Base-by-base conservation (phyloP, 2,888 invertebrate species). In the Merodon equestris region DNA sequence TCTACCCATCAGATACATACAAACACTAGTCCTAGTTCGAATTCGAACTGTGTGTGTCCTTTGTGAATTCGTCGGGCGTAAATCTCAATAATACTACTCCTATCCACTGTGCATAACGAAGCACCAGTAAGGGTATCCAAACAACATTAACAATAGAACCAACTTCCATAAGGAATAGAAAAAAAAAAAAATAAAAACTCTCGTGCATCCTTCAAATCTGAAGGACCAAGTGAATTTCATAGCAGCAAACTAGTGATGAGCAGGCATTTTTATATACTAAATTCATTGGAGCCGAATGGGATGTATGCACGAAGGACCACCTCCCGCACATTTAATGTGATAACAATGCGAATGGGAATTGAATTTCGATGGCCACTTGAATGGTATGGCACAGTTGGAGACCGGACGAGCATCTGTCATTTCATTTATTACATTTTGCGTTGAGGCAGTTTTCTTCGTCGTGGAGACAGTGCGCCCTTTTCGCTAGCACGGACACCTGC, bases 71-170 rank as follows among this genome's bases (percentile, higher is more conserved):
- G 64, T 79, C 60, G 51, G 79, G 73, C 79, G 73, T 79, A 58
- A 79, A 79, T 79, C 74, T 74, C 73, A 79, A 79, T 74, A 79
- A 74, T 70, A 60, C 68, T 58, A 48, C 9, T 27, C 27, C 27
- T 27, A 27, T 7, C 7, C 51, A 14, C 50, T 73, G 47, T 68
- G 73, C 58, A 68, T 45, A 64, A 64, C 51, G 34, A 42, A 73
- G 50, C 58, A 73, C 48, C 50, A 58, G 68, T 73, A 60, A 79
- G 79, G 73, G 45, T 70, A 72, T 70, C 73, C 79, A 73, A 79
- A 79, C 68, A 79, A 74, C 66, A 79, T 73, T 74, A 79, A 79
- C 68, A 79, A 73, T 70, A 66, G 63, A 72, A 51, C 53, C 73
- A 57, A 77, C 68, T 68, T 51, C 58, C 40, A n/a, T 10, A 40